Evolutionary conservation across 1,140 invertebrate species (phyloP), one percentile per base, ranked within the genome.

Genomic region (Aphis gossypii): DNA sequence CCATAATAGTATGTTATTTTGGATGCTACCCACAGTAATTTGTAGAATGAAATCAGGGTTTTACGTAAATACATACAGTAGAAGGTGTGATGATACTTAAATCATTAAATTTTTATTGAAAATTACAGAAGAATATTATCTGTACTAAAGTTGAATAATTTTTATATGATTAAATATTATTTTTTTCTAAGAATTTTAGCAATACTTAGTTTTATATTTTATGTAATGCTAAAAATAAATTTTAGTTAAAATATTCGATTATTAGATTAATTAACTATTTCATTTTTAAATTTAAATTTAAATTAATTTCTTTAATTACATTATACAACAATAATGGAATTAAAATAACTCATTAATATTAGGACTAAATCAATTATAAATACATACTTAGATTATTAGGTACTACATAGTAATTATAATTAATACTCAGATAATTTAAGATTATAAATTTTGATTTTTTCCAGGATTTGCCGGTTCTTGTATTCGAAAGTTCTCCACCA

Each of bases 401-500:
- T 51, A n/a, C n/a, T 76, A n/a, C 60, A n/a, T 76, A n/a, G 4
- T 76, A 76, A n/a, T 76, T 20, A 76, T n/a, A n/a, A 76, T 76
- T n/a, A 2, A 76, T n/a, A 76, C 6, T 76, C n/a, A n/a, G 14
- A 76, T 30, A 76, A 2, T 14, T 76, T 3, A n/a, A 35, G 4
- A 76, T 68, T n/a, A n/a, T 7, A n/a, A n/a, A 76, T 76, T n/a
- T 90, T 38, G 11, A 60, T 60, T 1, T 3, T 41, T 90, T 86
- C n/a, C 92, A 95, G 94, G 94, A 92, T 94, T 94, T 82, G 94
- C 96, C 97, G 98, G 98, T 94, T 99, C 98, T 94, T 99, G 98
- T 95, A 95, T 99, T 7, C 96, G 96, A 90, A 97, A 96, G 94
- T 99, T 99, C 95, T 98, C 97, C 86, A 98, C 98, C 9, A 99